Evolutionary conservation across 1,140 invertebrate species (phyloP), one percentile per base, ranked within the genome.

Genomic region (Drosophila sproati): DNA sequence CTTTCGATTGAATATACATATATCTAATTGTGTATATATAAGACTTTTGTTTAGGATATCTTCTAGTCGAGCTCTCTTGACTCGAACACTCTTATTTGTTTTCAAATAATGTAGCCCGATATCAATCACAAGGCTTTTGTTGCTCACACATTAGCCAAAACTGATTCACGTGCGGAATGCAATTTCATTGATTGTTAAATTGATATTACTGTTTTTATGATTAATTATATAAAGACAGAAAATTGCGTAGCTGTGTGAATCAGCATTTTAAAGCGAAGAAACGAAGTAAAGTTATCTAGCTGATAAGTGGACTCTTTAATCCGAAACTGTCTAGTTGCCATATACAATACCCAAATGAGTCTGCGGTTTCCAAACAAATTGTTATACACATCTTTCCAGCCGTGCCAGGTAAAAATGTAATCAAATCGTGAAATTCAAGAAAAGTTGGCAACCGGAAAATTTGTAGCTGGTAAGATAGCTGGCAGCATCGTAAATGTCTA

Each of bases 321-420:
- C 63, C 20, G 20, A 20, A 20, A 35, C n/a, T 28, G n/a, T 57
- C 45, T 63, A 59, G 48, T 68, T 78, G 56, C 55, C 8, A 63
- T 34, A 76, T 62, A 77, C 54, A 7, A 59, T 12, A 51, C 12
- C 6, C n/a, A 48, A 60, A 59, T 69, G 61, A 57, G 31, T 68
- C 32, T 29, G 62, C 62, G 35, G 61, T 77, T 82, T 82, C 37
- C 32, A 3, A 31, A n/a, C 35, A 75, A 67, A 45, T 73, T 54
- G 43, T 6, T 73, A 52, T 12, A 5, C 32, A 34, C 55, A 57
- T 5, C 34, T n/a, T 20, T 8, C 29, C 39, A 59, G 39, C 41
- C 59, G 50, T 48, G 45, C 29, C 67, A 67, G 68, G 60, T 80
- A 77, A 66, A 77, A 74, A 73, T 2, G 56, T 54, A 55, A 56